Evolutionary conservation across 2,888 invertebrate species (phyloP), one percentile per base, ranked within the genome.

Genomic region (Eilema griseolum): DNA sequence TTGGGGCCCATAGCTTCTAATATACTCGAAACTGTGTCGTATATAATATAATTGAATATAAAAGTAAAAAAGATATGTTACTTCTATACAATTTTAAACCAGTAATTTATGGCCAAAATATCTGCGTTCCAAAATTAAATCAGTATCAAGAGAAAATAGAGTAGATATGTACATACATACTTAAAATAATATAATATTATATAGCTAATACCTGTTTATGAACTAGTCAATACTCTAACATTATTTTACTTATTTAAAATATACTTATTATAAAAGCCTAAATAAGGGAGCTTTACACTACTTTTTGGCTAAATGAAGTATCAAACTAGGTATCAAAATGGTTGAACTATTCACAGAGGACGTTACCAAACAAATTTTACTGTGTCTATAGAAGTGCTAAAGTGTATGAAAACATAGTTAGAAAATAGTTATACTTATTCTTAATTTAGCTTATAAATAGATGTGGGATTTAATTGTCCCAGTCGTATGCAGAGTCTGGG

Each of bases 401-500:
- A 37, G n/a, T 23, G 7, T 59, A 20, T 46, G 24, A 12, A 4
- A 64, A 64, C 41, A 7, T 28, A 63, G 41, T 41, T 26, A 57
- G n/a, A 23, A 23, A 37, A 33, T 37, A 37, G 62, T 10, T 52
- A 52, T n/a, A 52, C n/a, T 8, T 52, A n/a, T n/a, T 33, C 31
- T 20, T 62, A 66, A 33, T 31, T n/a, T 37, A 24, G 23, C n/a
- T 20, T 37, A 11, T 33, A 56, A 33, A 33, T 33, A 63, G 28
- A 28, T 26, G 3, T 24, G 26, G n/a, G 24, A 69, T 77, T 90
- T 91, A 93, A 75, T 92, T 87, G 31, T 92, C 90, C 95, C 95
- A 95, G 65, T 90, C 91, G 70, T 87, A 90, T 11, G 86, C 75
- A 5, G 85, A 85, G 62, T 93, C 94, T 0, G 93, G 92, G 75